Evolutionary conservation across 1,140 invertebrate genomes (phyloP), one percentile per base, ranked within the genome.

Genomic region (Galleria mellonella): DNA sequence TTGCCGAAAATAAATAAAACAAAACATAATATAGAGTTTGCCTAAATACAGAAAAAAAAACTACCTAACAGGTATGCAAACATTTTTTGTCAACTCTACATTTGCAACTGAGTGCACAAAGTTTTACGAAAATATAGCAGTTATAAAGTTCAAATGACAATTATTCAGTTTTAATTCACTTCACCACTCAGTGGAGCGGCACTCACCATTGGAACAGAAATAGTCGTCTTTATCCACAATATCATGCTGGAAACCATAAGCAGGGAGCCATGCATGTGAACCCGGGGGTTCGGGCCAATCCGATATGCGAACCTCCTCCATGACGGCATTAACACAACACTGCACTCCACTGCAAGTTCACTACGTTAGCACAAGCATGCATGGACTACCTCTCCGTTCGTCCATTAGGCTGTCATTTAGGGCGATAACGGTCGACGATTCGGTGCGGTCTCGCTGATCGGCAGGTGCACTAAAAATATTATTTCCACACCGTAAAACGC

Each of bases 281-380:
- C 89, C 89, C 44, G 88, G 87, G 52, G 88, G 89, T 64, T 90
- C 88, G 8, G 89, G 88, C 90, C 89, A 91, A 72, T 91, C 90
- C 60, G 87, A 87, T 71, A 90, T 89, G 43, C 88, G 87, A 57
- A 90, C 83, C 60, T 90, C 89, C 62, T 90, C 89, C 88, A 89
- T 89, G 55, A 57, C 49, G 47, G 62, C 79, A 83, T 77, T 33
- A 65, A 77, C 72, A 81, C 77, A 68, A 75, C 79, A 81, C 79
- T 75, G 72, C 76, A 83, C 78, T 83, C 66, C 75, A 74, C 71
- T 60, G 51, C 17, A 6, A 44, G 39, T 70, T 75, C 76, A 82
- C 70, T 69, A 54, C 43, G 62, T 63, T 49, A 72, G 59, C 72
- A 83, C 74, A 51, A 63, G 62, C 78, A 84, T 84, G 79, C 78